These are phyloP conservation scores for Stenichneumon culpator DNA, from an alignment of 2,888 invertebrate species.

Conservation along the genomic window DNA sequence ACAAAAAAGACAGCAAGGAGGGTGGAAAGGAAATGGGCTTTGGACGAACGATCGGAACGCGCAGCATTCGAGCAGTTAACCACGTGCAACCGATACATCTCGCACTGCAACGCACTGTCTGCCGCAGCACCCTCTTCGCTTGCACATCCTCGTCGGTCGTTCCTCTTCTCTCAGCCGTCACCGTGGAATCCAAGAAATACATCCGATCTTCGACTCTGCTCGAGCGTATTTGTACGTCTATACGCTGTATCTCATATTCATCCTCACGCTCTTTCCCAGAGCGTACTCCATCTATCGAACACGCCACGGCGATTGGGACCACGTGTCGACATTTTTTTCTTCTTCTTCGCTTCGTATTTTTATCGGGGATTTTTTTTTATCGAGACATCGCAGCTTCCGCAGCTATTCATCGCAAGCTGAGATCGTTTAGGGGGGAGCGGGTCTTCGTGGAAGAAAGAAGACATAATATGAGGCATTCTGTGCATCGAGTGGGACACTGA, in stretches of 20 bases:
- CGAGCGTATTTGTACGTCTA: slow-evolving; percentile 24
- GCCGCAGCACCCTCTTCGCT: slow-evolving; percentile 61
- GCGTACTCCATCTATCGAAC: slow-evolving; percentile 59
- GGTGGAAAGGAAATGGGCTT: slow-evolving; percentile 75
- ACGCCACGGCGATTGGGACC: slow-evolving; percentile 75
- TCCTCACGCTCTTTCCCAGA: slow-evolving; percentile 48
- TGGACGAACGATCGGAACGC: slow-evolving; percentile 80
- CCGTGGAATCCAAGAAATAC: slow-evolving; percentile 67
- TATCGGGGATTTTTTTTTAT: slow-evolving; percentile 30
- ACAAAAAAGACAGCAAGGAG: slow-evolving; percentile 63
- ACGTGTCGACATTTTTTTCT: slow-evolving; percentile 72
- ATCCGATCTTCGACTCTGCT: slow-evolving; percentile 72
- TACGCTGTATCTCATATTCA: slow-evolving; percentile 45
- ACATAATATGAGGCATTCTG: not conserved
- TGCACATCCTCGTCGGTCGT: slow-evolving; percentile 43
- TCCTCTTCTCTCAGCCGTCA: slow-evolving; percentile 36
- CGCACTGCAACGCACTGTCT: slow-evolving; percentile 74
- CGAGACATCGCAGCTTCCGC: slow-evolving; percentile 31
- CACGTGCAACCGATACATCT: slow-evolving; percentile 83
- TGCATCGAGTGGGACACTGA: too few relatives aligned
- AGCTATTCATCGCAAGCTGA: slow-evolving; percentile 30
- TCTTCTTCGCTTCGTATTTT: not conserved
- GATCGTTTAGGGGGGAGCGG: not conserved
- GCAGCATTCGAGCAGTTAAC: slow-evolving; percentile 72
- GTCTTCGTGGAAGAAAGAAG: not conserved